Percentiles rank a stretch among this genome's conserved stretches.
phyloP scores from a whole-genome alignment of 2,113 vertebrate genomes.

The Corythornis cristatus region DNA sequence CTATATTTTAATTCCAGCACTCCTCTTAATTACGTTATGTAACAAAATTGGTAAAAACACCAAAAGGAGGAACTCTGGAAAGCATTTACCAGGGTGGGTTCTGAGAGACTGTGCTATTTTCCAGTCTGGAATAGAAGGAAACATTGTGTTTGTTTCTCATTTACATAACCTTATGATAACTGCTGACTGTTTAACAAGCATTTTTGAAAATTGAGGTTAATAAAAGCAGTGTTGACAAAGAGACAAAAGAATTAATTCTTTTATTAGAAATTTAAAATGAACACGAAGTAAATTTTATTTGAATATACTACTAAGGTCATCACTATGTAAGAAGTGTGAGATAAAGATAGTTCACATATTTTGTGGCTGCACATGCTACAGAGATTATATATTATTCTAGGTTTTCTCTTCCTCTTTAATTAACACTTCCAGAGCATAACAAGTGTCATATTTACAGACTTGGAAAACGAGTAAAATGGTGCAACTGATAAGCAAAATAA shows the following conservation, averaged over 20 bases:
- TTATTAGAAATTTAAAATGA: slow-evolving; percentile 18
- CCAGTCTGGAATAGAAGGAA: background rate
- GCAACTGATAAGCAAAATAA: slow-evolving; percentile 4
- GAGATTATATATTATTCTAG: background rate
- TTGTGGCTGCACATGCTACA: background rate
- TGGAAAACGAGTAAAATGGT: slow-evolving; percentile 14
- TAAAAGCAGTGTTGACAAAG: slow-evolving; percentile 3
- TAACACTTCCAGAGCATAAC: background rate
- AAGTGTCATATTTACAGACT: background rate
- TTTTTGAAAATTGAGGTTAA: slow-evolving; percentile 19
- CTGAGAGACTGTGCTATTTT: background rate
- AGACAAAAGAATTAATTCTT: slow-evolving; percentile 10
- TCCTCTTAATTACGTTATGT: background rate
- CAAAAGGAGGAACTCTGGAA: background rate
- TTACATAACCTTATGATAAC: background rate
- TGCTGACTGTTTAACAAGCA: background rate
- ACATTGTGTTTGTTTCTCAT: background rate
- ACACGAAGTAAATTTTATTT: background rate
- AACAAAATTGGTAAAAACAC: background rate
- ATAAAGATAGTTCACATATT: background rate
- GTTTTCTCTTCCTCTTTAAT: slow-evolving; percentile 4
- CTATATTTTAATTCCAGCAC: background rate
- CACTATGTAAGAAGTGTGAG: background rate
- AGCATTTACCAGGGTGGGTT: background rate
- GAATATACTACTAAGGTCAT: background rate